These are phyloP conservation scores for Palythoa grandiflora DNA, from an alignment of 92 coral and sea anemone species.

Conservation along the genomic window DNA sequence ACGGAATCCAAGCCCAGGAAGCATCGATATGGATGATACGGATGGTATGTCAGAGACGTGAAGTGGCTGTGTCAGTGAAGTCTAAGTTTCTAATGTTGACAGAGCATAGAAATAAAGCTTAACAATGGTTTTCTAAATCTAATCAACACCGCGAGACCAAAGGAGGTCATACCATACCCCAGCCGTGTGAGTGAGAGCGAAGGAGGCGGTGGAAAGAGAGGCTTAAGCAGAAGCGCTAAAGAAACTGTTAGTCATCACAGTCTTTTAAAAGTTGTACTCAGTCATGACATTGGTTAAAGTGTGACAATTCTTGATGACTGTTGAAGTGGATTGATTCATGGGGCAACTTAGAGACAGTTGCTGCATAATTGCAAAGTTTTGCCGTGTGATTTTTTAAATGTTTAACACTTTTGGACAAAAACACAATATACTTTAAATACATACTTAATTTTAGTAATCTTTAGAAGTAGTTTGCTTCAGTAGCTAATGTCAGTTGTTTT, in stretches of 20 bases:
- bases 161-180: too few species aligned
- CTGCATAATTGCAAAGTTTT: too few species aligned
- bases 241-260: neutral
- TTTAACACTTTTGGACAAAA: neutral
- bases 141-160: neutral
- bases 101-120: neutral
- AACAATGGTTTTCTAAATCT: neutral
- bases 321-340: too few species aligned
- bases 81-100: neutral
- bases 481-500: neutral
- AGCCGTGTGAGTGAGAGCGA: neutral
- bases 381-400: too few species aligned
- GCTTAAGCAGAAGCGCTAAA: neutral
- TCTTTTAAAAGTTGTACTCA: neutral
- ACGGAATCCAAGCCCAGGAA: constrained; percentile 85
- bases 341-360: neutral
- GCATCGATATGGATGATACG: constrained; percentile 81
- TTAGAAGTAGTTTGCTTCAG: neutral
- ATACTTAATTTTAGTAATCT: neutral
- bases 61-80: neutral
- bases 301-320: neutral
- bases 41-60: constrained; percentile 39
- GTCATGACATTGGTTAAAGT: neutral
- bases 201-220: neutral
- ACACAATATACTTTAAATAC: neutral